Evolutionary conservation across 2,797 vertebrate genomes (phyloP), one percentile per base, ranked within the genome.

Genomic region (Coregonus suidteri): DNA sequence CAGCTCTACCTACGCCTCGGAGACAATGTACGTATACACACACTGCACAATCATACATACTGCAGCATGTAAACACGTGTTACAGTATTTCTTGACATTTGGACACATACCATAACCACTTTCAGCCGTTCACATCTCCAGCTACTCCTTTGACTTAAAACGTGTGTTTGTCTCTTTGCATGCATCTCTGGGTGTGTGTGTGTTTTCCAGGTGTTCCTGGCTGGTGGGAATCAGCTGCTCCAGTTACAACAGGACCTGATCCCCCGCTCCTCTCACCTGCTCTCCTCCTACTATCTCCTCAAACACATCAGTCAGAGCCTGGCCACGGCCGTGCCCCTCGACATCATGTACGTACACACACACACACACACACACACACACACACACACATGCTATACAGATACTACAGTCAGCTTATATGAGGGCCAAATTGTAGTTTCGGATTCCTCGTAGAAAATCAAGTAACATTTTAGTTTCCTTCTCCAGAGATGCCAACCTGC

Each of bases 211-310:
- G 92, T 94, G 78, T 93, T 96, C 71, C 85, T 95, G 67, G 95
- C 94, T 65, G 93, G 92, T 0, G 95, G 94, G 0, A 89, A 90
- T 30, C 96, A 97, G 78, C 91, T 97, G 20, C 93, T 98, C 78
- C 97, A 97, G 85, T 93, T 97, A 11, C 97, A 98, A 86, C 96
- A 98, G 90, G 97, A 98, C 79, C 88, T 98, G 74, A 94, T 99
- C 30, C 97, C 97, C 74, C 95, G 96, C 1, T 96, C 94, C 3
- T 96, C 95, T 53, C 95, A 95, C 75, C 93, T 99, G 7, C 94
- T 99, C 14, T 94, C 95, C 14, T 98, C 96, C 0, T 99, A 99
- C 81, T 91, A 96, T 84, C 91, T 98, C 78, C 95, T 99, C 64
- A 94, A 94, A 68, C 96, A 96, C 93, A 91, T 95, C 0, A 96